These are phyloP conservation scores for Petrocephalus microphthalmus DNA, from an alignment of 2,113 vertebrate genomes.

Conservation along the genomic window DNA sequence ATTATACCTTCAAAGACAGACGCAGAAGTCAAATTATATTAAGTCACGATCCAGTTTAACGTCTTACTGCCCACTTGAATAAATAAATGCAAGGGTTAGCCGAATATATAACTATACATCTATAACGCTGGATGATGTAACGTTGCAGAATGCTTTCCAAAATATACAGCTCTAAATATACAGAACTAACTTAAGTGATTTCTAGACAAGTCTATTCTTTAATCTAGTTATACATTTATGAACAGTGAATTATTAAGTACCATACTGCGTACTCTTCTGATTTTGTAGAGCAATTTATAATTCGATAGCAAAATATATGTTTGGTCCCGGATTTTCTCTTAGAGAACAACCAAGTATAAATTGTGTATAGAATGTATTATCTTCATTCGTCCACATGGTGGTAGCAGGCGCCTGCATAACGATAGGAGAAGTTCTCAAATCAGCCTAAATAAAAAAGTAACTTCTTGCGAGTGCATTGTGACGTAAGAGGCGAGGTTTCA, in stretches of 20 bases:
- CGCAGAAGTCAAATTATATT: background rate
- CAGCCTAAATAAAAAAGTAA: background rate
- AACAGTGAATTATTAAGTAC: background rate
- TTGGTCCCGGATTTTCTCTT: background rate
- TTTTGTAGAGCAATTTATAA: background rate
- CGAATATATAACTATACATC: background rate
- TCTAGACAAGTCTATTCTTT: background rate
- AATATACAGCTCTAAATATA: background rate
- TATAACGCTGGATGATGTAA: background rate
- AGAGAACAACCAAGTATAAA: background rate
- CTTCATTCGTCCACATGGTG: conserved; percentile 13
- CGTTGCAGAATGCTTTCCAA: background rate
- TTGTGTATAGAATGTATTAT: background rate
- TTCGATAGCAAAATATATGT: background rate
- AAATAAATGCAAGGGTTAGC: background rate
- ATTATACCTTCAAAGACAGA: background rate
- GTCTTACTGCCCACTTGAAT: background rate
- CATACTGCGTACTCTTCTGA: background rate
- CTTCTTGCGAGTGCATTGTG: background rate
- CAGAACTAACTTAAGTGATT: background rate
- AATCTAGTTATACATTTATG: background rate
- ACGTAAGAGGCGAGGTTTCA: background rate
- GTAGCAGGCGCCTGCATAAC: conserved; percentile 1
- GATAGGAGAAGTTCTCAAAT: background rate
- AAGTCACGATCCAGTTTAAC: background rate